These are phyloP conservation scores for Cantharis rufa DNA, from an alignment of 2,888 invertebrate species.

Conservation along the genomic window DNA sequence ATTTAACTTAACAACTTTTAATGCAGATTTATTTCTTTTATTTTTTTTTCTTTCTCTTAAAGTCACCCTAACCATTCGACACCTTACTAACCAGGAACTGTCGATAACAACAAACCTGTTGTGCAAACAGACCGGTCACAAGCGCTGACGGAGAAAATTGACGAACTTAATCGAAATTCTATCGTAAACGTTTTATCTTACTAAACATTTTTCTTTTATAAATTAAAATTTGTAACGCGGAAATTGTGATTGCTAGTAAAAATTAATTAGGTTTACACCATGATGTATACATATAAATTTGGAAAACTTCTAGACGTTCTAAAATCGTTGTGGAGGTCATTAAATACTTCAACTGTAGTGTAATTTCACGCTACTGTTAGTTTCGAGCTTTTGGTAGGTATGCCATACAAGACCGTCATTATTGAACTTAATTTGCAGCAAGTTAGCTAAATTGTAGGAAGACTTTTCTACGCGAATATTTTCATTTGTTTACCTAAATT, in stretches of 20 bases:
- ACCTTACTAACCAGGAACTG: constrained; percentile 43
- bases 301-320: constrained; percentile 21
- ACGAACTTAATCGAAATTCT: constrained; percentile 41
- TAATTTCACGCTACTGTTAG: constrained; percentile 37
- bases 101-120: constrained; percentile 50
- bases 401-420: constrained; percentile 30
- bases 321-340: constrained; percentile 35
- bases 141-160: constrained; percentile 48
- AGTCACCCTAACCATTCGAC: constrained; percentile 36
- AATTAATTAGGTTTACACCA: constrained; percentile 11
- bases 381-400: constrained; percentile 21
- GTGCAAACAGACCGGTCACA: constrained; percentile 47
- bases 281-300: constrained; percentile 13
- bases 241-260: constrained; percentile 5
- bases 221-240: background rate
- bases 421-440: constrained; percentile 33
- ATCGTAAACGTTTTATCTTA: constrained; percentile 34
- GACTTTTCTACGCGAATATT: background rate
- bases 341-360: constrained; percentile 38
- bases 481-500: background rate
- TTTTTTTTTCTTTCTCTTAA: too few relatives aligned
- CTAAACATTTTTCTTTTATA: constrained; percentile 6
- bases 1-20: constrained; percentile 34
- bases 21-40: constrained; percentile 7
- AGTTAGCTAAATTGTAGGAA: background rate